Conservation (phyloP, 2,113 vertebrate genomes). For the Tichodroma muraria region DNA sequence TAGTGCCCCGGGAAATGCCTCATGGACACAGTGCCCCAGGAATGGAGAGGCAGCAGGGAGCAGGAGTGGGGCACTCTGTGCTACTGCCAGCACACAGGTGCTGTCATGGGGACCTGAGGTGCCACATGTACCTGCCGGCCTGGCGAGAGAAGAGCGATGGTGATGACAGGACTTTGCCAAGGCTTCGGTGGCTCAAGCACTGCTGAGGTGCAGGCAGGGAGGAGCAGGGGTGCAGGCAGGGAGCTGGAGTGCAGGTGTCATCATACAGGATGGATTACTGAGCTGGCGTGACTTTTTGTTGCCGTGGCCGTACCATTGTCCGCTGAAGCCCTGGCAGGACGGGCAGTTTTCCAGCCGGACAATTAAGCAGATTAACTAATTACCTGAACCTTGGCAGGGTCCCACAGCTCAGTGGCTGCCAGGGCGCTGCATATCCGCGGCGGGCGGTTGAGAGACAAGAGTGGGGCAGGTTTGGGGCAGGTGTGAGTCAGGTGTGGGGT, state of each 20-base stretch:
- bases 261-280: background rate
- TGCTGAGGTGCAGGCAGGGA: background rate
- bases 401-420: background rate
- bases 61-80: background rate
- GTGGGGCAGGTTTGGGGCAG: background rate
- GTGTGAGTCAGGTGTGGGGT: too few species aligned
- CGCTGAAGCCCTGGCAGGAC: background rate
- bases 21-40: fast-evolving
- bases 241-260: background rate
- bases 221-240: background rate
- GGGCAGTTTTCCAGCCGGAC: background rate
- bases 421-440: background rate
- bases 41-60: background rate
- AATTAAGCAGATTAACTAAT: constrained; percentile 23
- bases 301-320: fast-evolving
- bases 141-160: fast-evolving
- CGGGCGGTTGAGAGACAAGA: background rate
- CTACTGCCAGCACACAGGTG: background rate
- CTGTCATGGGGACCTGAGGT: background rate
- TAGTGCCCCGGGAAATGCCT: too few species aligned
- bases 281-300: background rate
- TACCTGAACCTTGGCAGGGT: background rate
- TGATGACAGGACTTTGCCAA: background rate
- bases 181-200: fast-evolving
- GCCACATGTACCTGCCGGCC: background rate